Evolutionary conservation across 2,113 vertebrate genomes (phyloP).

Genomic region (Zosterops borbonicus): DNA sequence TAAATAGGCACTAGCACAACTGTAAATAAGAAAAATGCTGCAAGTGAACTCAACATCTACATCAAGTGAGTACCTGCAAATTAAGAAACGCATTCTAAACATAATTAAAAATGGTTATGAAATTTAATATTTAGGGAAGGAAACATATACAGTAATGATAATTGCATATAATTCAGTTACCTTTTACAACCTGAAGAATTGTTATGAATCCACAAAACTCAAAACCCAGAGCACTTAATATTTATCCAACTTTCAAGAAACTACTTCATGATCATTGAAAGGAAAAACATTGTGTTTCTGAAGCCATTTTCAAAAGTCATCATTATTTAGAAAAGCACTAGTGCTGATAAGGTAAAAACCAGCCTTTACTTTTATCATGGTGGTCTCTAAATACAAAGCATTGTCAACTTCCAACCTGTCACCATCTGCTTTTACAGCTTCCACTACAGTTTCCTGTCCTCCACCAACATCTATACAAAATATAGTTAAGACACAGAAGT

Average conservation of each 20-base stretch:
- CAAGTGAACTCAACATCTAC: not conserved
- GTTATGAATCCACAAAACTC: not conserved
- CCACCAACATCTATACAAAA: not conserved
- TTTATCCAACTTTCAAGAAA: not conserved
- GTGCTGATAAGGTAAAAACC: not conserved
- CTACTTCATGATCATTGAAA: not conserved
- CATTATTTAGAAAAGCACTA: not conserved
- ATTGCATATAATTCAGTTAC: not conserved
- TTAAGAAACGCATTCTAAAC: not conserved
- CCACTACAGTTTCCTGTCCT: not conserved
- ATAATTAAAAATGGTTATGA: not conserved
- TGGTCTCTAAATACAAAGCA: not conserved
- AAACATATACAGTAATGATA: not conserved
- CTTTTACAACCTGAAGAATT: not conserved
- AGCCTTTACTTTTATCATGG: not conserved
- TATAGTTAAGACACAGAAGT: not conserved
- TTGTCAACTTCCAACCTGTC: not conserved
- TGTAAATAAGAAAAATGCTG: not conserved
- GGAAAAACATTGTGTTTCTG: not conserved
- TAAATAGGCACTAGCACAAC: not conserved
- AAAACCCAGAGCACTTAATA: not conserved
- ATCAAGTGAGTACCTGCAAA: not conserved
- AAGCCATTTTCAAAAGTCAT: not conserved
- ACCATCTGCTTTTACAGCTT: not conserved
- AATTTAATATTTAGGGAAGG: not conserved